A percentile compares a stretch with the other conserved stretches of the same genome.
Conservation (phyloP, 1,140 invertebrate species). For the Brachionus plicatilis region DNA sequence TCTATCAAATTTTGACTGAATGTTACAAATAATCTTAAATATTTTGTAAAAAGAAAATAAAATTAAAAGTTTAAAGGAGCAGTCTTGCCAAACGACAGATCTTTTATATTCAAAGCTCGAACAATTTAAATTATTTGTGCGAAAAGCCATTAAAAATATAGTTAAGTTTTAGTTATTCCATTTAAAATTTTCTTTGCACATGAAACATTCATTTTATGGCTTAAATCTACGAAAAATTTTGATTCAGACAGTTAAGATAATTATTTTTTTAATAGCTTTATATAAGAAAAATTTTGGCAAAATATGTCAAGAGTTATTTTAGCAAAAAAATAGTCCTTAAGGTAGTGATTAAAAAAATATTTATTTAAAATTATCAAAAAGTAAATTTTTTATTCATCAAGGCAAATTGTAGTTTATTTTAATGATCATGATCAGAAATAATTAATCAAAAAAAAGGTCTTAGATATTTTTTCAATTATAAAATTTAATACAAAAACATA, state of each 20-base stretch:
- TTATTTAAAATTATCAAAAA: too few relatives aligned
- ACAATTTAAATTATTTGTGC: background rate
- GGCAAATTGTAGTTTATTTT: too few relatives aligned
- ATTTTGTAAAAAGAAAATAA: background rate
- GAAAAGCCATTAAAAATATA: background rate
- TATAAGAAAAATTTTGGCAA: too few relatives aligned
- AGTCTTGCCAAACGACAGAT: background rate
- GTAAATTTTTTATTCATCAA: too few relatives aligned
- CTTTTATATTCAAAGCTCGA: background rate
- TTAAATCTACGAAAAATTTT: background rate
- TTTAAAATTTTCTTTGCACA: background rate
- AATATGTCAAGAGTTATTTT: too few relatives aligned
- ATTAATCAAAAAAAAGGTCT: too few relatives aligned
- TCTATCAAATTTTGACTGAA: background rate
- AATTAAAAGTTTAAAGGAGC: background rate
- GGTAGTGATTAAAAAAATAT: too few relatives aligned
- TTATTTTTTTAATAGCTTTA: too few relatives aligned
- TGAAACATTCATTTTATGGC: background rate
- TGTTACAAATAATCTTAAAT: background rate
- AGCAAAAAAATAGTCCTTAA: too few relatives aligned
- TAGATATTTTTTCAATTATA: too few relatives aligned
- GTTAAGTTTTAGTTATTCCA: background rate
- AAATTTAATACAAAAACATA: too few relatives aligned
- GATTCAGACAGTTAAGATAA: background rate
- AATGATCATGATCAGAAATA: too few relatives aligned